Base-by-base conservation (phyloP, 2,888 invertebrate genomes). In the Ormyrus labotus region DNA sequence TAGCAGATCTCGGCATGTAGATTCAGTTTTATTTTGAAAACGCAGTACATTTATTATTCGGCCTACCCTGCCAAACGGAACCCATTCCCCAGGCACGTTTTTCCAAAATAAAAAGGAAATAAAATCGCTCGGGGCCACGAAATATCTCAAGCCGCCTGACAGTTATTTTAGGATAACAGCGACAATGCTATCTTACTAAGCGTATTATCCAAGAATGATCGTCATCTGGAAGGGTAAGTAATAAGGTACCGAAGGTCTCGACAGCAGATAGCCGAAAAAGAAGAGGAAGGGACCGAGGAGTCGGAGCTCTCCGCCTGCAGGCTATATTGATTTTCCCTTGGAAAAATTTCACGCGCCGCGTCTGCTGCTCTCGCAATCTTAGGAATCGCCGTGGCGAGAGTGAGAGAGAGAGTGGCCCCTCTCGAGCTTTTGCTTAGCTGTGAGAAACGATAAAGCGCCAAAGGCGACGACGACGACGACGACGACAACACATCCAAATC, bases 311-410 rank as follows among this genome's bases (percentile, higher is more conserved):
- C 48, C 19, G 47, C 47, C 67, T 72, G 53, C 48, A 50, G 72
- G 60, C 72, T 34, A 67, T 78, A 78, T 78, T 78, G 78, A 78
- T 78, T 78, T 72, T 4, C 34, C 55, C 50, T 61, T 55, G 6
- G 53, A 61, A 71, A 67, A 53, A 71, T 55, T 75, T 76, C 55
- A 58, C 68, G 60, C 47, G 8, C 53, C 53, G 63, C 64, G 51
- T 11, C 51, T 47, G 45, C 50, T 64, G 51, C 50, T 51, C 58
- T 45, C 13, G n/a, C 53, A 58, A 71, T 53, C 67, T 72, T 65
- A 51, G 53, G 60, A 67, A 78, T 78, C 71, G 67, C 67, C 65
- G 2, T 34, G 34, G 34, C 34, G 34, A 34, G 4, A 34, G 34
- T 34, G 34, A 34, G 34, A 34, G 34, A 34, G 34, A 19, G 19